These are phyloP conservation scores for Lordiphosa stackelbergi DNA, from an alignment of 1,140 invertebrate species.

Conservation along the genomic window DNA sequence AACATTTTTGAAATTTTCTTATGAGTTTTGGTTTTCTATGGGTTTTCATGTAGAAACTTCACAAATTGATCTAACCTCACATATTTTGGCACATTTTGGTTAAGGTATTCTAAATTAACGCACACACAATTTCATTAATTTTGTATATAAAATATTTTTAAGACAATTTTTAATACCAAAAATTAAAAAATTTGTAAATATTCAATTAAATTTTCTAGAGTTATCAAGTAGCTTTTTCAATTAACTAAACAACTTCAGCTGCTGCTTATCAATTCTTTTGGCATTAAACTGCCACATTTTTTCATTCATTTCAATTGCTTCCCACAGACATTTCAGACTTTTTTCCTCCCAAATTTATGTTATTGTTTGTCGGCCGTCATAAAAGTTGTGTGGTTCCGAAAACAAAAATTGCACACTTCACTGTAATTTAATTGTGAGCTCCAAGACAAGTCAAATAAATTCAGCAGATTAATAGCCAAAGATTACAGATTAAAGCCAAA, in stretches of 20 bases:
- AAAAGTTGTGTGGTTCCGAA: slow-evolving; percentile 15
- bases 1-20: slow-evolving; percentile 4
- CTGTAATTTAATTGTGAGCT: slow-evolving; percentile 33
- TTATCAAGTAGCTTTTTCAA: background rate
- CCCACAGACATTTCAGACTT: slow-evolving; percentile 25
- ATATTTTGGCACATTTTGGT: slow-evolving; percentile 41
- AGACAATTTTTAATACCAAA: no score
- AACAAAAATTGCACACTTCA: slow-evolving; percentile 13
- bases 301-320: slow-evolving; percentile 26
- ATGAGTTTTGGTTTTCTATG: background rate
- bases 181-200: no score
- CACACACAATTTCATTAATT: background rate
- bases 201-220: no score
- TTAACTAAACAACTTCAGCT: background rate
- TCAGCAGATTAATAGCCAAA: slow-evolving; percentile 43
- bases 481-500: slow-evolving; percentile 32
- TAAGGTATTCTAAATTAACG: slow-evolving; percentile 22
- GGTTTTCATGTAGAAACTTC: slow-evolving; percentile 38
- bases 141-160: slow-evolving; percentile 12
- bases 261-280: slow-evolving; percentile 18
- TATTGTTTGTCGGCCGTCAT: slow-evolving; percentile 31
- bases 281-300: background rate
- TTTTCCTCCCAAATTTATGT: slow-evolving; percentile 31
- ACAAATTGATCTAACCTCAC: slow-evolving; percentile 27
- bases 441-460: slow-evolving; percentile 39